Percentiles rank a stretch among this genome's conserved stretches.
Evolutionary conservation across 2,797 vertebrate genomes (phyloP).

Genomic region (Orientallactaga sibirica): DNA sequence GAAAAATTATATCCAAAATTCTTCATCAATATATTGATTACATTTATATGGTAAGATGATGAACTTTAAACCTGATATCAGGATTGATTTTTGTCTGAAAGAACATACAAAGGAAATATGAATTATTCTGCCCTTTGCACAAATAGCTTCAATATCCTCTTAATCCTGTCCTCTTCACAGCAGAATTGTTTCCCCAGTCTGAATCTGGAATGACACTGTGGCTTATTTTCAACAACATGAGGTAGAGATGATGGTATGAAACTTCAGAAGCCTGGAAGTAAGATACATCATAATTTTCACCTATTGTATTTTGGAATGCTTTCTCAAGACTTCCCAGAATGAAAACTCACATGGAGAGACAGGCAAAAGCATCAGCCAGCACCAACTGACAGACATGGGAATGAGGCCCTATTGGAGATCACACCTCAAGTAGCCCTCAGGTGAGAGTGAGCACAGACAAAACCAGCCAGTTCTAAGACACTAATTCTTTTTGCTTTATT

Average conservation of each 20-base stretch:
- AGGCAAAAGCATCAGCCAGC: not conserved
- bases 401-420: not conserved
- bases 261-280: not conserved
- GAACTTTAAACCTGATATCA: not conserved
- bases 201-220: not conserved
- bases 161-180: not conserved
- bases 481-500: not conserved
- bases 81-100: not conserved
- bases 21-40: not conserved
- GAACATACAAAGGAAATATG: not conserved
- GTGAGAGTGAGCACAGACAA: not conserved
- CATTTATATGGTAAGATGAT: not conserved
- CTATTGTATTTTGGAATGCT: not conserved
- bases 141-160: not conserved
- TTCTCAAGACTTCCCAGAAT: not conserved
- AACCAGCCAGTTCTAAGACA: not conserved
- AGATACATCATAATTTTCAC: not conserved
- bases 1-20: not conserved
- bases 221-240: not conserved
- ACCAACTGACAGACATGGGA: not conserved
- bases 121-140: not conserved
- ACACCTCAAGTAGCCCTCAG: not conserved
- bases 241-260: not conserved
- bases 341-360: not conserved
- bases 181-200: not conserved